Conservation (phyloP, 2,888 invertebrate genomes). For the Pachydiplax longipennis region DNA sequence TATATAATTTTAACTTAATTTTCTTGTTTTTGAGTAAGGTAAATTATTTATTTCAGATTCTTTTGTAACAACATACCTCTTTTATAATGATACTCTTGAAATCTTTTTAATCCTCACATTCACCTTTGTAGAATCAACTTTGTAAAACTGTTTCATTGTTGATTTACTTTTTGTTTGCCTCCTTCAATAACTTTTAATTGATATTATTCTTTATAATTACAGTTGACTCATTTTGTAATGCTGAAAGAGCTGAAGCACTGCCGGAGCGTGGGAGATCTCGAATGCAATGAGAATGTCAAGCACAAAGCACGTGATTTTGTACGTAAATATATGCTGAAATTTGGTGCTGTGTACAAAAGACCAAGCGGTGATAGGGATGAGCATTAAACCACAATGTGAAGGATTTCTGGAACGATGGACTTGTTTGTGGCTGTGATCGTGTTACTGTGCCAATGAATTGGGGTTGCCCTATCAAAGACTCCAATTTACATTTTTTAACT, state of each 20-base stretch:
- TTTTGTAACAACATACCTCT: too few species aligned
- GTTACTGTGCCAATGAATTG: slow-evolving; percentile 39
- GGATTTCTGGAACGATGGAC: slow-evolving; percentile 30
- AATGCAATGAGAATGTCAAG: slow-evolving; percentile 90
- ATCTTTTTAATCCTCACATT: neutral
- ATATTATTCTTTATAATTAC: slow-evolving; percentile 55
- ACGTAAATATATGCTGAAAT: slow-evolving; percentile 94
- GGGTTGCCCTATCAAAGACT: slow-evolving; percentile 24
- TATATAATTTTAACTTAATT: too few species aligned
- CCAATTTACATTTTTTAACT: neutral
- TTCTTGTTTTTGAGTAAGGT: too few species aligned
- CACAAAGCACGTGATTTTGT: slow-evolving; percentile 95
- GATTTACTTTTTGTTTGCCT: too few species aligned
- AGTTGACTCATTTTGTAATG: slow-evolving; percentile 96
- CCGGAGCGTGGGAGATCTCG: slow-evolving; percentile 82
- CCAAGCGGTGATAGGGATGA: slow-evolving; percentile 67
- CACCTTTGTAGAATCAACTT: neutral
- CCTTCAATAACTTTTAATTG: neutral
- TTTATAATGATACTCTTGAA: neutral
- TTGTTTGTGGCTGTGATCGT: slow-evolving; percentile 43
- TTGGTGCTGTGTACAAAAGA: slow-evolving; percentile 79
- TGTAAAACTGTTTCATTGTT: too few species aligned
- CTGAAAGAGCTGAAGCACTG: slow-evolving; percentile 94
- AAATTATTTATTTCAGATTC: too few species aligned
- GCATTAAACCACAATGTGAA: slow-evolving; percentile 31